Evolutionary conservation across 2,888 invertebrate species (phyloP).

Genomic region (Phyllotreta cruciferae): DNA sequence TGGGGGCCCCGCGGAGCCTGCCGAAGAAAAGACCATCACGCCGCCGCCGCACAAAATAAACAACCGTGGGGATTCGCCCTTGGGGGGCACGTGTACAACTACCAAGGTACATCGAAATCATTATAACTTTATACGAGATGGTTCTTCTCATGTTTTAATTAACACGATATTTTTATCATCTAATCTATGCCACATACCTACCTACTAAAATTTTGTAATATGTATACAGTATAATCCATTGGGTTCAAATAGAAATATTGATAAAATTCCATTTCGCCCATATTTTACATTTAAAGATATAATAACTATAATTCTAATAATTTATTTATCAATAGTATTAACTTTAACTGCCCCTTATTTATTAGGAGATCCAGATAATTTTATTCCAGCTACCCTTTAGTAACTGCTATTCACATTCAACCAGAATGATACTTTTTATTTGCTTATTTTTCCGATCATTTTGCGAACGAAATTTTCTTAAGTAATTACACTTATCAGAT

Average conservation of each 20-base stretch:
- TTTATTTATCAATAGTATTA: conserved; percentile 64
- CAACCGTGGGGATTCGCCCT: conserved; percentile 24
- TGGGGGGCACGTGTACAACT: conserved; percentile 9
- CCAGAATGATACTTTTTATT: conserved; percentile 87
- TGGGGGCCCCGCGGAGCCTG: conserved; percentile 41
- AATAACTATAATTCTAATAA: conserved; percentile 66
- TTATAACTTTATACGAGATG: conserved; percentile 8
- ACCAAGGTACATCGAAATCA: conserved; percentile 3
- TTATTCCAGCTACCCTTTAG: conserved; percentile 71
- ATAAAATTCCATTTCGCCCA: conserved; percentile 74
- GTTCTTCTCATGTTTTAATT: not conserved
- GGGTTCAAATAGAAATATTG: conserved; percentile 69
- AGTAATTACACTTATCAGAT: too few relatives aligned
- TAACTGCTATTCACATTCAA: conserved; percentile 79
- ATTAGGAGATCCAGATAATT: conserved; percentile 77
- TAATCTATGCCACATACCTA: too few relatives aligned
- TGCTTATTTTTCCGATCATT: conserved; percentile 83
- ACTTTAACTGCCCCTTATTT: conserved; percentile 66
- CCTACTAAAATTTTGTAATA: too few relatives aligned
- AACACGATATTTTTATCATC: too few relatives aligned
- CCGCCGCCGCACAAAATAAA: conserved; percentile 35
- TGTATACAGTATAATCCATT: conserved; percentile 72
- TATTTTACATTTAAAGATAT: conserved; percentile 72
- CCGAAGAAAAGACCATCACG: conserved; percentile 36
- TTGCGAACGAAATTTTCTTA: too few relatives aligned